These are phyloP conservation scores for Cenopis cana DNA, from an alignment of 2,888 invertebrate species.

Conservation along the genomic window DNA sequence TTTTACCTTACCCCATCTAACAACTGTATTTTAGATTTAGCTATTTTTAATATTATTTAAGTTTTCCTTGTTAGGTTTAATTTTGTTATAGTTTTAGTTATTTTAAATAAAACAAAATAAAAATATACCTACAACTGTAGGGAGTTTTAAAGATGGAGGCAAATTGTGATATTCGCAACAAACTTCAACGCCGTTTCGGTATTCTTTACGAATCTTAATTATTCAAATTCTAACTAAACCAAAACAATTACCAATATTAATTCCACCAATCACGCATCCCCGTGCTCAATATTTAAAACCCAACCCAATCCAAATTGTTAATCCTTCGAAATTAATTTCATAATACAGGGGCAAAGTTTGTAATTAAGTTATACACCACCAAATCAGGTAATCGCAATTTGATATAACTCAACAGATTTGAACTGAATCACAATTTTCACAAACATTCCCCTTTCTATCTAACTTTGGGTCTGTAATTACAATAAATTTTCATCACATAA, in stretches of 20 bases:
- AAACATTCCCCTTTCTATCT: constrained; percentile 49
- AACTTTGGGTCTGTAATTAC: constrained; percentile 60
- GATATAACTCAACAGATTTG: constrained; percentile 46
- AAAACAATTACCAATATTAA: constrained; percentile 26
- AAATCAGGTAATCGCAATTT: constrained; percentile 47
- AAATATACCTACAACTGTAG: no score
- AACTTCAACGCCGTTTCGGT: background rate
- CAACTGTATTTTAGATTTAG: no score
- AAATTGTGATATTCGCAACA: no score
- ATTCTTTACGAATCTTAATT: background rate
- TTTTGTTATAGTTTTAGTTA: no score
- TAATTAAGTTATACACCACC: constrained; percentile 44
- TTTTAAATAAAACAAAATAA: no score
- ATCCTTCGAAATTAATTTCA: constrained; percentile 42
- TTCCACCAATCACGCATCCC: constrained; percentile 27
- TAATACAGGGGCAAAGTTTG: constrained; percentile 38
- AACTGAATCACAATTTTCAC: constrained; percentile 55
- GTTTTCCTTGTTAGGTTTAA: no score
- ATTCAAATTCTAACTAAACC: background rate
- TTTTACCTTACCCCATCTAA: no score
- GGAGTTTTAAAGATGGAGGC: no score
- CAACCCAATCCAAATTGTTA: constrained; percentile 41
- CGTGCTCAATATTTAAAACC: constrained; percentile 39
- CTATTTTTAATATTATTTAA: no score
- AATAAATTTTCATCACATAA: constrained; percentile 77